Conservation (phyloP, 2,888 invertebrate species). For the Drosophila diplacantha region DNA sequence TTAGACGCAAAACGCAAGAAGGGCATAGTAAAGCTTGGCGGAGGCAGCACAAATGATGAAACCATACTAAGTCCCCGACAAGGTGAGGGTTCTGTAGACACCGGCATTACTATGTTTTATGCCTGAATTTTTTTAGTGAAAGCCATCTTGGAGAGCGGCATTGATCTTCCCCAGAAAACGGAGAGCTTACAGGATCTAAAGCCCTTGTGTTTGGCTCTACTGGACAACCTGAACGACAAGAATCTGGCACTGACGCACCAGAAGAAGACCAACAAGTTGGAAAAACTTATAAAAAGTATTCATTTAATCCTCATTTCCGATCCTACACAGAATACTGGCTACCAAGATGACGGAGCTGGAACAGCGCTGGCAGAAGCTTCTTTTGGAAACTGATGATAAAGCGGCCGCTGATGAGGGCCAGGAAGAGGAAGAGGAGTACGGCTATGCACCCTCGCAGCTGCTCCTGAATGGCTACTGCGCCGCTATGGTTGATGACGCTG, state of each 20-base stretch:
- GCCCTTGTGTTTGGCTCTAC: slow-evolving; percentile 86
- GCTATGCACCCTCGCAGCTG: slow-evolving; percentile 80
- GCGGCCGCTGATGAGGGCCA: slow-evolving; percentile 54
- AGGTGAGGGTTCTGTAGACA: slow-evolving; percentile 79
- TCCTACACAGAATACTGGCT: slow-evolving; percentile 85
- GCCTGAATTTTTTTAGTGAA: slow-evolving; percentile 80
- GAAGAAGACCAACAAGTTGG: slow-evolving; percentile 89
- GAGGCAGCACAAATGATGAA: slow-evolving; percentile 81
- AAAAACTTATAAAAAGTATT: background rate
- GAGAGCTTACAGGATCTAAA: slow-evolving; percentile 87
- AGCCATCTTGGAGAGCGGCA: slow-evolving; percentile 84
- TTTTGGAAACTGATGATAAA: slow-evolving; percentile 74
- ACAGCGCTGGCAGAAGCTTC: slow-evolving; percentile 83
- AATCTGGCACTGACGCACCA: slow-evolving; percentile 90
- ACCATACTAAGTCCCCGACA: slow-evolving; percentile 89
- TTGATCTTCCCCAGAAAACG: slow-evolving; percentile 81
- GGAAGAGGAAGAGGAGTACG: slow-evolving; percentile 47
- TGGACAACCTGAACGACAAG: slow-evolving; percentile 92
- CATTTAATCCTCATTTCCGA: background rate
- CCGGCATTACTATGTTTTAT: background rate
- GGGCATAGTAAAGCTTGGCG: slow-evolving; percentile 84
- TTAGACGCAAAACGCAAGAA: slow-evolving; percentile 86
- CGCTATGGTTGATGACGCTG: slow-evolving; percentile 78
- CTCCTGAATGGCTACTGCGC: slow-evolving; percentile 82
- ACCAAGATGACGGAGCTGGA: slow-evolving; percentile 89